Evolutionary conservation across 2,888 invertebrate genomes (phyloP), one percentile per base, ranked within the genome.

Genomic region (Drosophila eohydei): DNA sequence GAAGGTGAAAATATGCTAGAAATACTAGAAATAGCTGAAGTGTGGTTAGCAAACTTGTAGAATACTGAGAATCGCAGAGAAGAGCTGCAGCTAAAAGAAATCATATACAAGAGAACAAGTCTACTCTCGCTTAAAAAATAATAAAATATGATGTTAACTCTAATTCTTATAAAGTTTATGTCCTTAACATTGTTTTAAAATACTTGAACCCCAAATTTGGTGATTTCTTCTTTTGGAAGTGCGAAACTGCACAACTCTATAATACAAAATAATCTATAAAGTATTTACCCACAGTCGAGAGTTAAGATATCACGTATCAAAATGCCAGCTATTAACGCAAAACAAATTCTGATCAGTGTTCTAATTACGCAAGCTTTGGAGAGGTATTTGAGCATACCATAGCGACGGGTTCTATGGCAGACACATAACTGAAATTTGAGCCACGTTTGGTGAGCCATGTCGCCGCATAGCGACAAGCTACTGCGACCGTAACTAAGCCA

Each of bases 381-480:
- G 57, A 65, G 56, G 14, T 57, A 59, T 62, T 59, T 46, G 6
- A 46, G 40, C 34, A 52, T 55, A 36, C 28, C 75, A 16, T 26
- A 32, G 50, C 11, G 51, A 61, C 77, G 38, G 74, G 67, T 77
- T 77, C 78, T 81, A 57, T 60, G 41, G 52, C 43, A 68, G 51
- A 21, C 50, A 72, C 71, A 63, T 67, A 43, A 5, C 60, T 34
- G 28, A 69, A 76, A 62, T 64, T 57, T 67, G 28, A 65, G 64
- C 54, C 68, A 71, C 68, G 59, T 62, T 71, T 56, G 68, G 46
- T 58, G 50, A 59, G 48, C 59, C 65, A 66, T 65, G 77, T 71
- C 34, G 69, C 44, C 21, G 64, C 66, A 80, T 70, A 51, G 68
- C 58, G 44, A 79, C 81, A 75, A 67, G 62, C 64, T 28, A 21